Conservation (phyloP, 2,797 vertebrate genomes). For the Gallirallus australis region DNA sequence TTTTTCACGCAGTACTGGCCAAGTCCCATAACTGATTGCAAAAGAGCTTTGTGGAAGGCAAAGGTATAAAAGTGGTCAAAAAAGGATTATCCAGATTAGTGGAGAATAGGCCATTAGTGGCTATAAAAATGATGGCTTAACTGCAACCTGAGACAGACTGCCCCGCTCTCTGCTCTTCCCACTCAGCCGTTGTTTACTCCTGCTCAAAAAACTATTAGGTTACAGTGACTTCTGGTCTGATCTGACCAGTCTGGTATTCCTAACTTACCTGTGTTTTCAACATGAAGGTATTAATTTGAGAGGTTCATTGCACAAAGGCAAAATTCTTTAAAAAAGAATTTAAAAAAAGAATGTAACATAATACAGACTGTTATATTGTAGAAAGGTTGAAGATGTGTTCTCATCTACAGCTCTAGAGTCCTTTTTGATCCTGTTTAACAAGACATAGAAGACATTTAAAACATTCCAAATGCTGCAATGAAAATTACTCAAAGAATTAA, state of each 20-base stretch:
- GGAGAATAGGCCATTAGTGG: conserved; percentile 51
- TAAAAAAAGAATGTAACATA: not conserved
- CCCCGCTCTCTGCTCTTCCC: not conserved
- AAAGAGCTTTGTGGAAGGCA: conserved; percentile 23
- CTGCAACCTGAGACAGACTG: conserved; percentile 44
- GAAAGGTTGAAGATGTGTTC: conserved; percentile 17
- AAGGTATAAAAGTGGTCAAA: conserved; percentile 58
- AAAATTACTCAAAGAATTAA: conserved; percentile 52
- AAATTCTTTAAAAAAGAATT: not conserved
- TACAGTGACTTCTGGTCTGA: not conserved
- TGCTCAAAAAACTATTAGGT: not conserved
- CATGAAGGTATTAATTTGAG: not conserved
- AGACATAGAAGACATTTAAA: conserved; percentile 44
- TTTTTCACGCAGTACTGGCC: not conserved
- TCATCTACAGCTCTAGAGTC: not conserved
- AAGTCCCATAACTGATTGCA: not conserved
- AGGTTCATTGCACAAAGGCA: not conserved
- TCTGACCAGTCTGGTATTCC: not conserved
- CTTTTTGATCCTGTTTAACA: conserved; percentile 51
- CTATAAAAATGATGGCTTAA: conserved; percentile 60
- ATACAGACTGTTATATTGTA: not conserved
- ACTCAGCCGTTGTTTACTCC: not conserved
- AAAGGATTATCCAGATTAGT: conserved; percentile 53
- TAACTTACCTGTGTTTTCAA: not conserved
- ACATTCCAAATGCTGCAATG: conserved; percentile 32